These are phyloP conservation scores for Acomys russatus DNA, from an alignment of 2,797 vertebrate species.

Conservation along the genomic window DNA sequence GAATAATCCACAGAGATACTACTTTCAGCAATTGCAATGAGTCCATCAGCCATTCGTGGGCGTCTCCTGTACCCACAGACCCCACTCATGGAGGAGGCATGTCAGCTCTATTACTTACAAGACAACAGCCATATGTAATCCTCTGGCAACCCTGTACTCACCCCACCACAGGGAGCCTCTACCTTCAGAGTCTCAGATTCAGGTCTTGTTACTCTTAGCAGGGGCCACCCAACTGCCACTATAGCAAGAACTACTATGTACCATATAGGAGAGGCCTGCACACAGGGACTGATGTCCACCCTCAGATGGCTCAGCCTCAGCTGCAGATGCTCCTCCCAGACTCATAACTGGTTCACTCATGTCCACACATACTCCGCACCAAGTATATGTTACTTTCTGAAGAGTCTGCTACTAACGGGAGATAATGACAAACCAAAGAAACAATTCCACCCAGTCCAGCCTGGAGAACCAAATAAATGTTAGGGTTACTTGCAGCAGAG, in stretches of 20 bases:
- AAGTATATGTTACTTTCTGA: neutral
- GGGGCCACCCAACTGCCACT: neutral
- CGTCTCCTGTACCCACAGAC: neutral
- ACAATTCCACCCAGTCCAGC: neutral
- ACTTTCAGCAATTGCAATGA: neutral
- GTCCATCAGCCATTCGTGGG: neutral
- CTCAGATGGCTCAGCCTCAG: neutral
- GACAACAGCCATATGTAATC: neutral
- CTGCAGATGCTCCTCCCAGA: neutral
- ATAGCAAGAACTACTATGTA: neutral
- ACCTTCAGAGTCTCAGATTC: neutral
- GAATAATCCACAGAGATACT: neutral
- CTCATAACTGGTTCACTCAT: neutral
- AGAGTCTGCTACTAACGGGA: neutral
- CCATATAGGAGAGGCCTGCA: neutral
- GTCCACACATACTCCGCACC: neutral
- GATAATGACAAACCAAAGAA: constrained; percentile 12
- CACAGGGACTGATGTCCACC: neutral
- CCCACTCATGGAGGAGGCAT: neutral
- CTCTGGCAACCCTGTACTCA: neutral
- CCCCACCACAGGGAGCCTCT: neutral
- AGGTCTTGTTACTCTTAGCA: neutral
- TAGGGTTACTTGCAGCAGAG: neutral
- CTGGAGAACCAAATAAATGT: neutral
- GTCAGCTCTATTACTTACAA: neutral